Conservation (phyloP, 2,797 vertebrate species). For the Coendou prehensilis region DNA sequence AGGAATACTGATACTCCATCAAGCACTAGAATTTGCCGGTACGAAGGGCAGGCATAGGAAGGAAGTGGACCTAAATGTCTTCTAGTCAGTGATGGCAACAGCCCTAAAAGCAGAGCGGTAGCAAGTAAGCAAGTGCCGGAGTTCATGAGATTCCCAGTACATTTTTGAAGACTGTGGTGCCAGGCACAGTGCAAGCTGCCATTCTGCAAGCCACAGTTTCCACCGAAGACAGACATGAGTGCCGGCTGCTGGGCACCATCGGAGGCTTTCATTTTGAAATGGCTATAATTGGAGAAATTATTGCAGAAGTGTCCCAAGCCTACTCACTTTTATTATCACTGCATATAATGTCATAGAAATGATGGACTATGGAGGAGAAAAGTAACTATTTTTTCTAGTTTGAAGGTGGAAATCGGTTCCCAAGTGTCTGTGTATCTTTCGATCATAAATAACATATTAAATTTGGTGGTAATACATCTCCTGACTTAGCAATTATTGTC, state of each 20-base stretch:
- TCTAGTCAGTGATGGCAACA: neutral
- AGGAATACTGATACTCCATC: neutral
- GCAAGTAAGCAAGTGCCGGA: neutral
- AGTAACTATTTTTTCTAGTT: neutral
- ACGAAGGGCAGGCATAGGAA: neutral
- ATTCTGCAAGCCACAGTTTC: neutral
- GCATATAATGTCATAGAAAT: neutral
- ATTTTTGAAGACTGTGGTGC: neutral
- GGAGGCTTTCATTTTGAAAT: neutral
- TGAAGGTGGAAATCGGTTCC: neutral
- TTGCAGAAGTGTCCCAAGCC: neutral
- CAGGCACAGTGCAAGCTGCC: neutral
- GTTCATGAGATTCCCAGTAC: neutral
- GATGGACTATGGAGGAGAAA: neutral
- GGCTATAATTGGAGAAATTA: neutral
- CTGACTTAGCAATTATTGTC: conserved; percentile 1
- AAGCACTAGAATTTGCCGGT: neutral
- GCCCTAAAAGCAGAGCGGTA: neutral
- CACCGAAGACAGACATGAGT: neutral
- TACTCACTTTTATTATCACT: neutral
- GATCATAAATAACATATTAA: conserved; percentile 33
- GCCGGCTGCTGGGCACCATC: neutral
- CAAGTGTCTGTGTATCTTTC: conserved; percentile 5
- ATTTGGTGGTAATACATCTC: neutral
- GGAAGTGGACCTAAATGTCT: neutral